Evolutionary conservation across 35 echinoderm and acorn worm species (phyloP), one percentile per base, ranked within the genome.

Genomic region (Nesometra sesokonis): DNA sequence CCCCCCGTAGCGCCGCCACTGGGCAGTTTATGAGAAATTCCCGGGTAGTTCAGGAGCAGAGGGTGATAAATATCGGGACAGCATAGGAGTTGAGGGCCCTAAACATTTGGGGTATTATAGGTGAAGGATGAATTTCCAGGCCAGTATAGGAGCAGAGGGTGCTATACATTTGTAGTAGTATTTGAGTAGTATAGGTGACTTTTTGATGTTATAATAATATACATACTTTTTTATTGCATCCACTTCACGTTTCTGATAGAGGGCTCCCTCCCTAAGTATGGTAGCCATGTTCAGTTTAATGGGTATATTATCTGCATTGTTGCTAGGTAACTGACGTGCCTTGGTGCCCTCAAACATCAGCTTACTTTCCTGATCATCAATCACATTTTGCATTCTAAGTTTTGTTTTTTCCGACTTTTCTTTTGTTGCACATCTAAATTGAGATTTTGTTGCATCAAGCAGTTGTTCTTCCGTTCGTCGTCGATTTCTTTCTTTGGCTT

Each of bases 241-340:
- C 19, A 94, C 92, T 39, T 98, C 95, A 32, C 91, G 91, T 78
- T 90, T 94, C 85, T 98, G 92, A 85, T 94, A 98, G 31, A 98
- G 90, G 30, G 84, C 86, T 13, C 95, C 95, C 37, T 97, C 95
- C 77, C 95, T 93, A 27, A 97, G 85, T 31, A 97, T 97, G 87
- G 94, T 87, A 19, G 95, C 95, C 35, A 89, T 90, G 80, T 97
- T 97, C 47, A 97, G 84, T 57, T 93, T 93, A 83, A 97, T 97
- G 19, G 95, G 95, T 29, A 94, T 79, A 35, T 97, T 93, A 33
- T 94, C 93, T 17, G 87, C 36, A 2, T 80, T 90, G 27, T 84
- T 52, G 15, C 38, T 35, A 17, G 95, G 95, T n/a, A 88, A 34
- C 32, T 82, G 87, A 17, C 92, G 85, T 40, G 95, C 92, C 85